Percentiles rank a stretch among this genome's conserved stretches.
Evolutionary conservation across 2,888 invertebrate genomes (phyloP).

Genomic region (Oscheius sp.): DNA sequence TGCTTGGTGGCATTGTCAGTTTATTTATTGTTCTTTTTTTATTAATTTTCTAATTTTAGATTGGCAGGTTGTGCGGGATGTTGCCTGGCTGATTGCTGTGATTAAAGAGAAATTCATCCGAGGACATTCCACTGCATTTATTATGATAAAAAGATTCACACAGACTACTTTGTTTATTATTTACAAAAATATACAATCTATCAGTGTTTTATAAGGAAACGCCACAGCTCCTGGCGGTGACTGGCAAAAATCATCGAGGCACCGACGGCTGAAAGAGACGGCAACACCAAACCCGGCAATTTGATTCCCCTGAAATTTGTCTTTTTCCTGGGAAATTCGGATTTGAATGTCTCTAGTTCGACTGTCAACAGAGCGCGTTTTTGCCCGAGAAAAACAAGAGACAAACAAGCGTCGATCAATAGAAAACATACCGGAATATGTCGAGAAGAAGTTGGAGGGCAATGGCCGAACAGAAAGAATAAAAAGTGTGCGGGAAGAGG

Average conservation of each 20-base stretch:
- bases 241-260: constrained; percentile 45
- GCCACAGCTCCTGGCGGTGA: constrained; percentile 55
- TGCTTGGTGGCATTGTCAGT: constrained; percentile 16
- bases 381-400: not conserved
- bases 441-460: constrained; percentile 48
- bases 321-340: not conserved
- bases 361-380: not conserved
- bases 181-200: not conserved
- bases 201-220: constrained; percentile 62
- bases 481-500: constrained; percentile 48
- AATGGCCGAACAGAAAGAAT: constrained; percentile 49
- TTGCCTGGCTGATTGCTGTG: constrained; percentile 35
- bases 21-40: not conserved
- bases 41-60: not conserved
- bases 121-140: not conserved
- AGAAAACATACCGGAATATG: constrained; percentile 47
- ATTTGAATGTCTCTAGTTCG: not conserved
- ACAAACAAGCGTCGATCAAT: not conserved
- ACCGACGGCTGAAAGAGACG: constrained; percentile 47
- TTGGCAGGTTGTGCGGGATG: constrained; percentile 17
- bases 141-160: constrained; percentile 1
- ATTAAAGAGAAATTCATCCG: constrained; percentile 7
- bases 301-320: constrained; percentile 36
- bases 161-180: constrained; percentile 5
- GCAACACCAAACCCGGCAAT: constrained; percentile 60